Conservation (phyloP, 2,888 invertebrate genomes). For the Antheraea yamamai region DNA sequence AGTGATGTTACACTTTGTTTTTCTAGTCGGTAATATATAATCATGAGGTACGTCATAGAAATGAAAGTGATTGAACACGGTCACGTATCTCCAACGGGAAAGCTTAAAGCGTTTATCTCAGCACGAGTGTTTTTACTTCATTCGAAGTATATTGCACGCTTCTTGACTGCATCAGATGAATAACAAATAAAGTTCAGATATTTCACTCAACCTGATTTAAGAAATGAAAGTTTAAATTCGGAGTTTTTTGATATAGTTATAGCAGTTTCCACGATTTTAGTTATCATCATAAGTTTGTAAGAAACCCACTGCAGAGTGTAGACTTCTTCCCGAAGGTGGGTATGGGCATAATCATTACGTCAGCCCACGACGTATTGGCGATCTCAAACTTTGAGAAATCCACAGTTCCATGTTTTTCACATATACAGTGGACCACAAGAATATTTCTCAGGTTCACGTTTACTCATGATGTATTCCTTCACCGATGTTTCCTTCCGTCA, state of each 20-base stretch:
- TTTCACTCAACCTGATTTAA: not conserved
- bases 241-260: not conserved
- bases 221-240: not conserved
- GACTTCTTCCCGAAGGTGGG: no score
- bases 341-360: no score
- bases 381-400: no score
- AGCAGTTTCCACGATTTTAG: not conserved
- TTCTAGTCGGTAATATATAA: not conserved
- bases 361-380: no score
- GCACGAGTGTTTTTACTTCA: not conserved
- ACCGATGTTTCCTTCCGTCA: no score
- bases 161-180: not conserved
- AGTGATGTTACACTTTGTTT: not conserved
- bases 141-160: not conserved
- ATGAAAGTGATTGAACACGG: slow-evolving; percentile 16
- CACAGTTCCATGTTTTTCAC: no score
- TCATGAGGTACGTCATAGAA: not conserved
- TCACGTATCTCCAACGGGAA: slow-evolving; percentile 6
- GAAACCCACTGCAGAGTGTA: no score
- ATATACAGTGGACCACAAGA: no score
- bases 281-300: no score
- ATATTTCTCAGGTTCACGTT: no score
- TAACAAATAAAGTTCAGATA: not conserved
- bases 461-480: no score
- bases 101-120: slow-evolving; percentile 11